A percentile compares a stretch with the other conserved stretches of the same genome.
Evolutionary conservation across 2,797 vertebrate genomes (phyloP).

Genomic region (Apodemus agrarius): DNA sequence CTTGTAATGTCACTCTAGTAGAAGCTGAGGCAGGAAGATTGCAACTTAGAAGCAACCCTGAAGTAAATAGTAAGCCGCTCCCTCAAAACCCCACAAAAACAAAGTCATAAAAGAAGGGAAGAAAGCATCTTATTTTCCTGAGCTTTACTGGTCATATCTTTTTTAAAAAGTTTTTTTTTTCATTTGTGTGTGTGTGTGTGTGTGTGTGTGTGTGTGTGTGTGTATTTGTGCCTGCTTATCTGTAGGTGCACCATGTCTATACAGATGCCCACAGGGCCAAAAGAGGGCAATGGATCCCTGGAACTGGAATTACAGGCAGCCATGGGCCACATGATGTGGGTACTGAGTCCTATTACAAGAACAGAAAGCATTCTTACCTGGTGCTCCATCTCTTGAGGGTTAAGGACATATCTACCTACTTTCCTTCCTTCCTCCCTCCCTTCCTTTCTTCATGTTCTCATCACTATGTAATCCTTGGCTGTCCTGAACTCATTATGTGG

Average conservation of each 20-base stretch:
- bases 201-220: not conserved
- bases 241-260: not conserved
- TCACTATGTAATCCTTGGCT: not conserved
- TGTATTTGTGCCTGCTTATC: not conserved
- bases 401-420: not conserved
- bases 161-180: not conserved
- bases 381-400: not conserved
- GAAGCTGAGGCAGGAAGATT: not conserved
- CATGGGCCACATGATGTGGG: not conserved
- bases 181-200: not conserved
- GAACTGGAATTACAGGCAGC: not conserved
- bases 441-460: not conserved
- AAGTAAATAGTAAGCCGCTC: not conserved
- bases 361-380: not conserved
- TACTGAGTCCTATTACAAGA: not conserved
- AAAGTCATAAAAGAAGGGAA: not conserved
- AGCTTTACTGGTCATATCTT: not conserved
- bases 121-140: not conserved
- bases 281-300: too few relatives aligned
- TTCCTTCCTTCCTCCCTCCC: not conserved
- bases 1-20: not conserved
- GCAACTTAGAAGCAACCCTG: not conserved
- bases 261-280: not conserved
- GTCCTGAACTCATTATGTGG: not conserved
- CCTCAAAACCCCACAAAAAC: not conserved